Evolutionary conservation across 2,797 vertebrate genomes (phyloP).

Genomic region (Ctenochaetus hawaiiensis): DNA sequence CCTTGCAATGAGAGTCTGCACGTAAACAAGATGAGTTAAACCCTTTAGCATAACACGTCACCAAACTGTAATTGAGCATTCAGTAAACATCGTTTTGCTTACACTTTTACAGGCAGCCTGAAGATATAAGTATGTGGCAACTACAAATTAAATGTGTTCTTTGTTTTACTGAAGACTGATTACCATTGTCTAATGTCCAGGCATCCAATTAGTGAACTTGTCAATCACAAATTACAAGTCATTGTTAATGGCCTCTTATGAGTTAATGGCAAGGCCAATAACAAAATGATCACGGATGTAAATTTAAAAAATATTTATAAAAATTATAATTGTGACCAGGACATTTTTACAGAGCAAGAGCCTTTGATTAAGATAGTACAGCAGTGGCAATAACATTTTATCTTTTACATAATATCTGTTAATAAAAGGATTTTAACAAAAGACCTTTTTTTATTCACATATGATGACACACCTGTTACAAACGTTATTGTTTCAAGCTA

Average conservation of each 20-base stretch:
- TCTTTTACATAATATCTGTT: not conserved
- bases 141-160: not conserved
- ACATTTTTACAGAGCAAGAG: not conserved
- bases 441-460: not conserved
- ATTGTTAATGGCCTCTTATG: constrained; percentile 27
- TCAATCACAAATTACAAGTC: constrained; percentile 39
- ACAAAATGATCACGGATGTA: constrained; percentile 8
- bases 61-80: too few species aligned
- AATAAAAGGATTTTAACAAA: too few species aligned
- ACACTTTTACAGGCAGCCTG: too few species aligned
- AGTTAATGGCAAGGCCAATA: constrained; percentile 14
- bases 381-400: not conserved
- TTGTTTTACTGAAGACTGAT: constrained; percentile 25
- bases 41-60: not conserved
- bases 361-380: not conserved
- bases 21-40: constrained; percentile 15
- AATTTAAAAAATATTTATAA: constrained; percentile 7
- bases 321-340: constrained; percentile 3
- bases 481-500: not conserved
- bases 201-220: constrained; percentile 48
- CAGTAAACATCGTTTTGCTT: too few species aligned
- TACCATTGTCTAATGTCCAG: constrained; percentile 13
- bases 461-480: not conserved
- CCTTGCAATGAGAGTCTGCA: constrained; percentile 4
- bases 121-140: not conserved